Evolutionary conservation across 2,797 vertebrate species (phyloP).

Genomic region (Pagetopsis macropterus): DNA sequence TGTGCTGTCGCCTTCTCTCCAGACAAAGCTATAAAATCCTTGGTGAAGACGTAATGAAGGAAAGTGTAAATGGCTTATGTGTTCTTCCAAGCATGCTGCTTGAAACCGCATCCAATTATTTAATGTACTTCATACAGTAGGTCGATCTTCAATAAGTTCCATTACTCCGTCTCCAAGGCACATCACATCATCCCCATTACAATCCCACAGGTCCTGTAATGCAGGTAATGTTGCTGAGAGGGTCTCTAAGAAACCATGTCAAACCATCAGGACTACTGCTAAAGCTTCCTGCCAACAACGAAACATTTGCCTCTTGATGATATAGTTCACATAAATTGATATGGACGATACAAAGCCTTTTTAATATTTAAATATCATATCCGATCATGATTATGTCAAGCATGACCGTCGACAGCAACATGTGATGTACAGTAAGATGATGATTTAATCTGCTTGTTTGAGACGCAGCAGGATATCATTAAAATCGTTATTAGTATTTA

Average conservation of each 20-base stretch:
- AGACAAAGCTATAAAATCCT: constrained; percentile 5
- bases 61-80: constrained; percentile 16
- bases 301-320: neutral
- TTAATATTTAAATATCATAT: neutral
- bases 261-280: constrained; percentile 7
- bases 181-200: constrained; percentile 43
- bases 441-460: neutral
- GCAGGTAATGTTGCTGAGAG: constrained; percentile 45
- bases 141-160: constrained; percentile 18
- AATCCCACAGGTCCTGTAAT: constrained; percentile 48
- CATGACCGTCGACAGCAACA: neutral
- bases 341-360: neutral
- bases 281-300: constrained; percentile 20
- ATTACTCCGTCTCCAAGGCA: constrained; percentile 40
- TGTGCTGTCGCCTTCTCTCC: neutral
- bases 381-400: neutral
- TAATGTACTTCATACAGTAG: constrained; percentile 6
- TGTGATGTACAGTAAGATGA: neutral
- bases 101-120: constrained; percentile 10
- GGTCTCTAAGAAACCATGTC: constrained; percentile 51
- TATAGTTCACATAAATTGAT: neutral
- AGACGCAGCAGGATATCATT: neutral
- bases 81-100: constrained; percentile 13
- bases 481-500: neutral
- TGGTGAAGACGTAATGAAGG: neutral